phyloP scores from a whole-genome alignment of 1,140 invertebrate genomes.

The Drosophila truncata region DNA sequence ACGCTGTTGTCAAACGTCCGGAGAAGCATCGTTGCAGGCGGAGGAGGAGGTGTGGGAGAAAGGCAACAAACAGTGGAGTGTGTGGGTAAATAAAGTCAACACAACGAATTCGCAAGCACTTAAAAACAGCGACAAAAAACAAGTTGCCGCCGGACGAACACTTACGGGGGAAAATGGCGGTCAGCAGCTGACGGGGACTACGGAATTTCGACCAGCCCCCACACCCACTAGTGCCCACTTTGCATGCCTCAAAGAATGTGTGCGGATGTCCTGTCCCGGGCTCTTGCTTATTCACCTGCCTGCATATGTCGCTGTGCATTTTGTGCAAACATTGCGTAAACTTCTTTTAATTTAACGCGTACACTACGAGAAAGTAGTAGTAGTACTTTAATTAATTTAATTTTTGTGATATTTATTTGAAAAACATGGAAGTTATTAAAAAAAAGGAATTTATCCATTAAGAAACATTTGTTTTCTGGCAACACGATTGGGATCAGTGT shows the following conservation, averaged over 20 bases:
- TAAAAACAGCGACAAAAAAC: conserved; percentile 69
- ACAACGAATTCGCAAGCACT: conserved; percentile 70
- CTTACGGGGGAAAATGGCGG: conserved; percentile 53
- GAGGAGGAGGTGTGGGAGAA: background rate
- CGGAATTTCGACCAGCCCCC: conserved; percentile 3
- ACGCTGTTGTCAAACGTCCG: conserved; percentile 78
- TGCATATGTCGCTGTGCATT: conserved; percentile 74
- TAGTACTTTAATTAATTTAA: no score
- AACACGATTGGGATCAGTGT: no score
- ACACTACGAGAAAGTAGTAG: conserved; percentile 1
- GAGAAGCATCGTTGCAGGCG: conserved; percentile 4
- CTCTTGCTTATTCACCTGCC: conserved; percentile 36
- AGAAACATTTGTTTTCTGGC: no score
- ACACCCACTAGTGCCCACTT: conserved; percentile 20
- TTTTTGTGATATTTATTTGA: no score
- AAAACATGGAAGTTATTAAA: no score
- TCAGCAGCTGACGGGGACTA: conserved; percentile 59
- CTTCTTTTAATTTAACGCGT: conserved; percentile 72
- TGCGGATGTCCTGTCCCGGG: conserved; percentile 33
- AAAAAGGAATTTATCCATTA: no score
- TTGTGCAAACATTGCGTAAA: conserved; percentile 82
- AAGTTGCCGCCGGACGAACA: conserved; percentile 35
- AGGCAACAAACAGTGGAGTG: conserved; percentile 24
- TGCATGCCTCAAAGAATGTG: conserved; percentile 48
- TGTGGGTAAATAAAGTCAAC: conserved; percentile 78